A percentile compares a stretch with the other conserved stretches of the same genome.
phyloP scores from a whole-genome alignment of 2,113 vertebrate genomes.

The Polypterus senegalus region DNA sequence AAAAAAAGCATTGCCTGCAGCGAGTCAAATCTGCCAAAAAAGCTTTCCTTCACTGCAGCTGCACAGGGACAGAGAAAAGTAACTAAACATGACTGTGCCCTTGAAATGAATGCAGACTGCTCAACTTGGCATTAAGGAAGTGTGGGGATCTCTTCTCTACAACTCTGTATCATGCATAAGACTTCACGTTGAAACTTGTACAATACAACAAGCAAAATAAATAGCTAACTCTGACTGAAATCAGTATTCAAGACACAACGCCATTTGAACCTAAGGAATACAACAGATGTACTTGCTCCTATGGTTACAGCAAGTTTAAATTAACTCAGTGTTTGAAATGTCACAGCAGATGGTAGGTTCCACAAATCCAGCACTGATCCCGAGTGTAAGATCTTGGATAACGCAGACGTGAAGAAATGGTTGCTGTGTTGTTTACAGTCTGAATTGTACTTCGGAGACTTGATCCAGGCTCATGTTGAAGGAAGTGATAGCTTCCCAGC shows the following conservation, averaged over 20 bases:
- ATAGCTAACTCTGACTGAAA: neutral
- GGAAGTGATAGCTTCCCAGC: neutral
- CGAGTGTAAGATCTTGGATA: constrained; percentile 11
- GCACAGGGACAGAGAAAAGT: too few relatives aligned
- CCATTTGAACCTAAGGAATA: neutral
- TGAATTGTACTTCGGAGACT: constrained; percentile 3
- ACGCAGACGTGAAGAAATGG: constrained; percentile 7
- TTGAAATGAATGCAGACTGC: too few relatives aligned
- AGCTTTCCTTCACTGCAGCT: too few relatives aligned
- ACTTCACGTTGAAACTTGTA: too few relatives aligned
- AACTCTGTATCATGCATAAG: too few relatives aligned
- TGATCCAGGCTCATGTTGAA: constrained; percentile 4
- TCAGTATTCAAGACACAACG: neutral
- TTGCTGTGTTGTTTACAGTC: constrained; percentile 1
- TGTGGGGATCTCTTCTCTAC: too few relatives aligned
- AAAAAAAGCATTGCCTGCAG: too few relatives aligned
- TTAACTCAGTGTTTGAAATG: constrained; percentile 10
- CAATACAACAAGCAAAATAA: too few relatives aligned
- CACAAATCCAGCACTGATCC: constrained; percentile 1
- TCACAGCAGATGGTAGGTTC: constrained; percentile 12
- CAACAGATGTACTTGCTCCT: constrained; percentile 5
- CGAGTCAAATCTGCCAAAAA: too few relatives aligned
- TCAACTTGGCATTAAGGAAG: too few relatives aligned
- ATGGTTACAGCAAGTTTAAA: constrained; percentile 6
- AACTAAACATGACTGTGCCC: too few relatives aligned